Percentiles rank a stretch among this genome's conserved stretches.
These are phyloP conservation scores for Euleptes europaea DNA, from an alignment of 2,113 vertebrate species.

Conservation along the genomic window DNA sequence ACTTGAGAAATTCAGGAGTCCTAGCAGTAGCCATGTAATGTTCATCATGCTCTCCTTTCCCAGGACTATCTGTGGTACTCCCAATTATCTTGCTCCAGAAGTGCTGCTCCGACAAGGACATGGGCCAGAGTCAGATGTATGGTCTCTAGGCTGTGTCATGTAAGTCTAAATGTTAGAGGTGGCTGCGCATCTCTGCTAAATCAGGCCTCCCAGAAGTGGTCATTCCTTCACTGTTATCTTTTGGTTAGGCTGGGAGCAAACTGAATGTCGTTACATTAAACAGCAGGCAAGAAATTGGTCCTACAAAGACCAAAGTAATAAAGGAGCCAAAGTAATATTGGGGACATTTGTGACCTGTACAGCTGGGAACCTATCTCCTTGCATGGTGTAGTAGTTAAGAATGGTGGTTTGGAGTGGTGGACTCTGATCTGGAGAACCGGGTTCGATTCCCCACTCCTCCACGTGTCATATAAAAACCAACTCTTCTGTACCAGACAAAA, in stretches of 20 bases:
- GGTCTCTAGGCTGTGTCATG: slow-evolving; percentile 98
- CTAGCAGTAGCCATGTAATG: slow-evolving; percentile 10
- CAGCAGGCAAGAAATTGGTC: too few relatives aligned
- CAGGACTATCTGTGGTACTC: slow-evolving; percentile 98
- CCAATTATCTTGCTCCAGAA: slow-evolving; percentile 98
- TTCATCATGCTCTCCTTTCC: slow-evolving; percentile 1
- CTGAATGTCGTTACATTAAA: too few relatives aligned
- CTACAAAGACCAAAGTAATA: background rate
- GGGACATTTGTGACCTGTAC: background rate
- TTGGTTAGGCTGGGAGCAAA: background rate
- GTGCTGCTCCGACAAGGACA: slow-evolving; percentile 96
- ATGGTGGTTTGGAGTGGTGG: too few relatives aligned
- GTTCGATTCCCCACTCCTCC: too few relatives aligned
- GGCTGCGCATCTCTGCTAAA: background rate
- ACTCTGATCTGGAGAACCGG: too few relatives aligned
- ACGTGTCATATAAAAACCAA: too few relatives aligned
- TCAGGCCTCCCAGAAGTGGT: background rate
- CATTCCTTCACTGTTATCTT: background rate
- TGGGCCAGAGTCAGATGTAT: slow-evolving; percentile 92
- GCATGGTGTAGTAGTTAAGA: too few relatives aligned
- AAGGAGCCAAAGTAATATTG: background rate
- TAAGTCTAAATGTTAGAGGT: slow-evolving; percentile 72
- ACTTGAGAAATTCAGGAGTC: background rate
- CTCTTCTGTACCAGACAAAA: background rate
- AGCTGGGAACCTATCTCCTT: background rate